Conservation (phyloP, 2,797 vertebrate genomes). For the Gallinago solitaria region DNA sequence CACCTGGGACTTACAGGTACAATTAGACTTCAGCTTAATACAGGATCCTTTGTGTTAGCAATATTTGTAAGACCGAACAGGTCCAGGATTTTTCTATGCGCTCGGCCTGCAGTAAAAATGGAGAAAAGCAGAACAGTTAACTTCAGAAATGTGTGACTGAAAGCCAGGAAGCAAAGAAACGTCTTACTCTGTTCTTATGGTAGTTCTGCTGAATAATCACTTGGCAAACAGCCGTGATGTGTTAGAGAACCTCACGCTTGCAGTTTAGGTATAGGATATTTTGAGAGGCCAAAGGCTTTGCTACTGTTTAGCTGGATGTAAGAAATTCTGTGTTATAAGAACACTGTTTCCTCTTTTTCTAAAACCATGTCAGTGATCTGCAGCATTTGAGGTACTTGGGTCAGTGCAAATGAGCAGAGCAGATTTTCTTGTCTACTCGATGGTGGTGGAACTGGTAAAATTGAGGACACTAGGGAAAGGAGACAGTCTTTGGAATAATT, state of each 20-base stretch:
- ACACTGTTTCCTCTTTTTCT: background rate
- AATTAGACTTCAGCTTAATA: background rate
- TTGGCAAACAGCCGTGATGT: background rate
- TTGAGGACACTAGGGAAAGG: background rate
- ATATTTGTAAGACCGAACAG: background rate
- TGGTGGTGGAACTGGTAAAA: background rate
- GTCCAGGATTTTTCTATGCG: background rate
- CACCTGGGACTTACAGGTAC: background rate
- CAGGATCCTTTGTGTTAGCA: background rate
- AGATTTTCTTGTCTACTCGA: background rate
- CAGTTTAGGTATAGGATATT: background rate
- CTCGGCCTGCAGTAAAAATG: background rate
- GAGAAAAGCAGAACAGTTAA: background rate
- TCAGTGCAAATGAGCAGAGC: background rate
- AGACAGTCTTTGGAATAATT: background rate
- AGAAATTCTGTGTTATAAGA: background rate
- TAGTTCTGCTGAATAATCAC: conserved; percentile 42
- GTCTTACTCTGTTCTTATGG: background rate
- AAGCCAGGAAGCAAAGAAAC: background rate
- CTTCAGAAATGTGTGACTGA: background rate
- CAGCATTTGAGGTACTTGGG: background rate
- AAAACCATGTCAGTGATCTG: background rate
- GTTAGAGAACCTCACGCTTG: background rate
- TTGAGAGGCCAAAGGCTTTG: background rate
- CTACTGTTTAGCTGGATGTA: background rate